phyloP scores from a whole-genome alignment of 2,113 vertebrate genomes.

The Aptenodytes patagonicus region DNA sequence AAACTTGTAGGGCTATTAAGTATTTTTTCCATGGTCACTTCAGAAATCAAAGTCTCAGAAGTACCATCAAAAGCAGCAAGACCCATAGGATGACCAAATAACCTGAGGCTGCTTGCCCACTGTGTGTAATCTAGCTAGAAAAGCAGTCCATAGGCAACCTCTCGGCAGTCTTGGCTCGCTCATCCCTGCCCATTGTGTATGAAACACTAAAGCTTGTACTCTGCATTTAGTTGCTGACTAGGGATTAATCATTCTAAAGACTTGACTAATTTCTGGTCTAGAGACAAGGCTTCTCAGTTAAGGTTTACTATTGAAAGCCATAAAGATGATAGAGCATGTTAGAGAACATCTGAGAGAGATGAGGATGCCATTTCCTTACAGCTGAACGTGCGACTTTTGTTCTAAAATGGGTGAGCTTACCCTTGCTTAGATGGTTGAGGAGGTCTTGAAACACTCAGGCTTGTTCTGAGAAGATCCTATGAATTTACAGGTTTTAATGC shows the following conservation, averaged over 20 bases:
- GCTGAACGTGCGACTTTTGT: rapidly evolving
- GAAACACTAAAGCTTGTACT: neutral
- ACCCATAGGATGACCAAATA: neutral
- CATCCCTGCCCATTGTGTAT: neutral
- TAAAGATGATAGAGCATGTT: neutral
- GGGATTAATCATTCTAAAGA: neutral
- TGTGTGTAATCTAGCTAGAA: neutral
- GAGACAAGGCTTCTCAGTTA: neutral
- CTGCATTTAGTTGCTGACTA: neutral
- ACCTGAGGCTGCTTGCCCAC: neutral
- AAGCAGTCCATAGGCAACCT: neutral
- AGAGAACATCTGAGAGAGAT: neutral
- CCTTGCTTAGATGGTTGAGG: neutral
- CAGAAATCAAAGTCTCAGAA: neutral
- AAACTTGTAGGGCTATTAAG: neutral
- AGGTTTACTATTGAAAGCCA: neutral
- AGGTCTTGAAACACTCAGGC: neutral
- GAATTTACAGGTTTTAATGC: neutral
- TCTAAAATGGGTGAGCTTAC: neutral
- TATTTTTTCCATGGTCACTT: neutral
- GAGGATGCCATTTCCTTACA: neutral
- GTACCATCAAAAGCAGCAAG: neutral
- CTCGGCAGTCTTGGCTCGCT: rapidly evolving
- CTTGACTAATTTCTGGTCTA: neutral
- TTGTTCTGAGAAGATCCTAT: neutral